A percentile compares a stretch with the other conserved stretches of the same genome.
These are phyloP conservation scores for Drosophila mimica DNA, from an alignment of 2,888 invertebrate species.

Conservation along the genomic window DNA sequence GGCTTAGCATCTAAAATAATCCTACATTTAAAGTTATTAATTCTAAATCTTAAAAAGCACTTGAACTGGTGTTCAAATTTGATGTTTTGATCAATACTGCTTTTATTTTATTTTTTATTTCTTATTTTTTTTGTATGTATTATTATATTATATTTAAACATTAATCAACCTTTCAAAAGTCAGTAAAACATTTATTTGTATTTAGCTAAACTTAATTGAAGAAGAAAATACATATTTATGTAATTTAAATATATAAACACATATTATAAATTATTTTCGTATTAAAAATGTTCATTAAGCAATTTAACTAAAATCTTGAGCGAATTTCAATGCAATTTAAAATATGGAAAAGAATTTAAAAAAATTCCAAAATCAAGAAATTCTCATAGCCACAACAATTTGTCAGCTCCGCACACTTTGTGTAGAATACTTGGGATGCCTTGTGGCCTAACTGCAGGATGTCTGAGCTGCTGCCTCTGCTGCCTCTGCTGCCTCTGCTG, in stretches of 20 bases:
- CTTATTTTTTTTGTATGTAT: too few species aligned
- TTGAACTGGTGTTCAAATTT: not conserved
- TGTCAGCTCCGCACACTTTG: not conserved
- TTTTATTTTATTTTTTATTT: too few species aligned
- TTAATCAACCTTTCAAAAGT: too few species aligned
- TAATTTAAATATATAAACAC: not conserved
- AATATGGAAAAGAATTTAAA: too few species aligned
- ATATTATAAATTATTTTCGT: not conserved
- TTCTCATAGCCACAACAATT: not conserved
- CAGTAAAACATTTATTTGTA: too few species aligned
- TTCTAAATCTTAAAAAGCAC: not conserved
- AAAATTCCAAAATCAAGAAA: not conserved
- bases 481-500: conserved; percentile 24
- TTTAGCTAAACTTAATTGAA: not conserved
- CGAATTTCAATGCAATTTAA: not conserved
- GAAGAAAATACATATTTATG: not conserved
- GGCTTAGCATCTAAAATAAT: not conserved
- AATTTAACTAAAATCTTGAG: not conserved
- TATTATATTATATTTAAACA: too few species aligned
- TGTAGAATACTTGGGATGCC: conserved; percentile 31
- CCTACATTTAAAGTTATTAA: not conserved
- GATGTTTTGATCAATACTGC: not conserved
- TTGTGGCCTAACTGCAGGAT: conserved; percentile 9
- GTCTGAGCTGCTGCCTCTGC: conserved; percentile 15
- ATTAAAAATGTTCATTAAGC: not conserved